Evolutionary conservation across 1,140 invertebrate genomes (phyloP).

Genomic region (Drosophila kohkoa): DNA sequence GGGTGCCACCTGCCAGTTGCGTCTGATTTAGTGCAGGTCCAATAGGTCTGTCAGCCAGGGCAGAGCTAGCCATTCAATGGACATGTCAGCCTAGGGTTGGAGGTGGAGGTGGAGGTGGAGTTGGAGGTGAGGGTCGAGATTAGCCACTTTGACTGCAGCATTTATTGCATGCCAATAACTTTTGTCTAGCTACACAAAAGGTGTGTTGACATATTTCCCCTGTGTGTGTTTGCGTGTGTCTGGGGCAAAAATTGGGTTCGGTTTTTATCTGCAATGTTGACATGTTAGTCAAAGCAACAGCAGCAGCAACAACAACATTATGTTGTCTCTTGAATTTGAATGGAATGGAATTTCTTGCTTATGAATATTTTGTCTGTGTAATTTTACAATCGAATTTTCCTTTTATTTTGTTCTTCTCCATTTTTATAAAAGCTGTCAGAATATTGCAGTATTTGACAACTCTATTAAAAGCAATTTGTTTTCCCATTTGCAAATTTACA

Average conservation of each 20-base stretch:
- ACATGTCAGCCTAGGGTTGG: neutral
- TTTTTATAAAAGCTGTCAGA: slow-evolving; percentile 29
- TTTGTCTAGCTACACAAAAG: slow-evolving; percentile 34
- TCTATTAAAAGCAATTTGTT: slow-evolving; percentile 2
- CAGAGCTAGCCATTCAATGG: slow-evolving; percentile 15
- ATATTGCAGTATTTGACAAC: neutral
- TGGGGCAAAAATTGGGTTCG: neutral
- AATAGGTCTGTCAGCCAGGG: slow-evolving; percentile 18
- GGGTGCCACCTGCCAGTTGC: slow-evolving; percentile 33
- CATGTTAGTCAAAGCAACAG: slow-evolving; percentile 38
- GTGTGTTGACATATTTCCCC: slow-evolving; percentile 16
- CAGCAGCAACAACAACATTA: too few species aligned
- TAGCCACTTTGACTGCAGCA: slow-evolving; percentile 51
- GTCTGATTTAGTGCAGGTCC: slow-evolving; percentile 39
- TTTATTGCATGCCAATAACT: slow-evolving; percentile 77
- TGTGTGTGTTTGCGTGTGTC: neutral
- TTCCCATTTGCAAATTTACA: slow-evolving; percentile 3
- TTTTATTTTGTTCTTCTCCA: slow-evolving; percentile 3
- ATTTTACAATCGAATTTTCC: slow-evolving; percentile 6
- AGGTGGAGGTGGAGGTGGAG: neutral
- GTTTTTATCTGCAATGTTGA: slow-evolving; percentile 50
- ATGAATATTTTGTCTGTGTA: slow-evolving; percentile 20
- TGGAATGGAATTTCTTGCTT: slow-evolving; percentile 48
- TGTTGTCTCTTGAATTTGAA: slow-evolving; percentile 7
- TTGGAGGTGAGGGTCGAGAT: slow-evolving; percentile 24